phyloP scores from a whole-genome alignment of 2,113 vertebrate species.

The Tenrec ecaudatus region DNA sequence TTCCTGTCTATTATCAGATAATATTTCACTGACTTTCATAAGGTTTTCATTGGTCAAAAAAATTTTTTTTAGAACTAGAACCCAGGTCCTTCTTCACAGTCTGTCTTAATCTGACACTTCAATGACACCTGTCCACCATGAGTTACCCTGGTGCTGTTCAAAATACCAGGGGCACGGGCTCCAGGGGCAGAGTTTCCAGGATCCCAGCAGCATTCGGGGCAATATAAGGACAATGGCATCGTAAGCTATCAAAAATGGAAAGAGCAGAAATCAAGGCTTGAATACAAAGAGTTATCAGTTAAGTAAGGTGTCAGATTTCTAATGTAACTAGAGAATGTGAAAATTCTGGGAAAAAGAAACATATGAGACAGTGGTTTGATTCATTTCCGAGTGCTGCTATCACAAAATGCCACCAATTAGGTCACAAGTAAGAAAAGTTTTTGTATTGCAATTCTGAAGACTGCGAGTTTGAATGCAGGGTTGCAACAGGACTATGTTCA shows the following conservation, averaged over 20 bases:
- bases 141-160: too few relatives aligned
- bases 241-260: neutral
- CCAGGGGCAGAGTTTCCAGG: too few relatives aligned
- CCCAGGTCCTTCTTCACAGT: too few relatives aligned
- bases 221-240: neutral
- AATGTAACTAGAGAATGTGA: neutral
- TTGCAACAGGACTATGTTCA: neutral
- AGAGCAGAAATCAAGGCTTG: neutral
- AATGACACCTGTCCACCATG: too few relatives aligned
- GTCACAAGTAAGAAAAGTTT: neutral
- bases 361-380: neutral
- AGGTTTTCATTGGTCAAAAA: too few relatives aligned
- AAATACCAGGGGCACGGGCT: too few relatives aligned
- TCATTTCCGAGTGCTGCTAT: neutral
- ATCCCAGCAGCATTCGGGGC: too few relatives aligned
- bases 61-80: too few relatives aligned
- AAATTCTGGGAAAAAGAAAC: neutral
- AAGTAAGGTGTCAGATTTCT: neutral
- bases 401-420: neutral
- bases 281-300: neutral
- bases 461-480: neutral
- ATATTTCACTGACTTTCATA: too few relatives aligned
- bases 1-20: too few relatives aligned
- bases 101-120: too few relatives aligned
- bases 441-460: neutral